phyloP scores from a whole-genome alignment of 2,797 vertebrate genomes.

The Nothura maculosa region DNA sequence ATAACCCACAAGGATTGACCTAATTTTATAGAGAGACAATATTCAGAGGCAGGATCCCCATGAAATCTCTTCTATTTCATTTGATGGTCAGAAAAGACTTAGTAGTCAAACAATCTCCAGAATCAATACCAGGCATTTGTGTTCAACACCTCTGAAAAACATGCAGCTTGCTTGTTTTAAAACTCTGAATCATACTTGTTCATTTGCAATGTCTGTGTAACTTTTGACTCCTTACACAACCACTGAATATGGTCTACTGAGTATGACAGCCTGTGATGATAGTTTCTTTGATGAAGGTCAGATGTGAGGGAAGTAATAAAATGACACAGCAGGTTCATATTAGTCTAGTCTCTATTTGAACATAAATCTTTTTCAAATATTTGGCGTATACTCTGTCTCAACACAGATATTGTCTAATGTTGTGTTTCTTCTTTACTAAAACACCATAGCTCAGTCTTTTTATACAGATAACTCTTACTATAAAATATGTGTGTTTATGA shows the following conservation, averaged over 20 bases:
- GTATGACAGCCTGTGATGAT: slow-evolving; percentile 3
- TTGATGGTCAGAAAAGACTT: not conserved
- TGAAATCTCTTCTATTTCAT: not conserved
- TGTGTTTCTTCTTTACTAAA: not conserved
- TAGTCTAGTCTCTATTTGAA: slow-evolving; percentile 24
- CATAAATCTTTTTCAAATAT: not conserved
- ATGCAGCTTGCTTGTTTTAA: not conserved
- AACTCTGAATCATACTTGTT: slow-evolving; percentile 8
- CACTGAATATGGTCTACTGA: slow-evolving; percentile 23
- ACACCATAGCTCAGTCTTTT: not conserved
- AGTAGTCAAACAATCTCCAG: rapidly evolving
- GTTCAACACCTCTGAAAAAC: not conserved
- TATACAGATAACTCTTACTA: not conserved
- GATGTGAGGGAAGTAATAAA: slow-evolving; percentile 43
- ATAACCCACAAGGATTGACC: not conserved
- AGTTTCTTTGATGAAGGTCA: slow-evolving; percentile 41
- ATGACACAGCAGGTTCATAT: slow-evolving; percentile 43
- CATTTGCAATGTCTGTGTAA: not conserved
- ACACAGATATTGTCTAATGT: not conserved
- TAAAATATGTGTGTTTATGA: not conserved
- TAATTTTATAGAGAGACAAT: not conserved
- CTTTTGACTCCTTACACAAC: slow-evolving; percentile 22
- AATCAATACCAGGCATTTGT: not conserved
- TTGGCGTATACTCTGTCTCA: not conserved
- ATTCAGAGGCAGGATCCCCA: not conserved